Base-by-base conservation (phyloP, 2,888 invertebrate genomes). In the Eristalis tenax region DNA sequence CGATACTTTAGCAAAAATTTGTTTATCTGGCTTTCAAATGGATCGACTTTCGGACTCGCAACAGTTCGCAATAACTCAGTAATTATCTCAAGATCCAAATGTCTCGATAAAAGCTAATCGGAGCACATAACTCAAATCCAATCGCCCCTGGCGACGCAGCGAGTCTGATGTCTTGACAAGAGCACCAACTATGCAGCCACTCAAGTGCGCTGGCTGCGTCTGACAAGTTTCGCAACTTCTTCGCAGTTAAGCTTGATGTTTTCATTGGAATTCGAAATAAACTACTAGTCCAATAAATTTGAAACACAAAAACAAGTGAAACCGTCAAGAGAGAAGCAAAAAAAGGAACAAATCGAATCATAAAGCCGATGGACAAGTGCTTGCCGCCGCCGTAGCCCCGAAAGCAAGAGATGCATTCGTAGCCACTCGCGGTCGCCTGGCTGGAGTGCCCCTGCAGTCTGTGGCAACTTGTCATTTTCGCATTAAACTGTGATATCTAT, bases 401-500 rank as follows among this genome's bases (percentile, higher is more conserved):
- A 56, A 56, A 50, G 65, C 32, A 10, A 32, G 65, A 79, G 73
- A 79, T 73, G 65, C 65, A 79, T 79, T 59, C 50, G 18, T 6
- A 43, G 18, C 4, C 5, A 35, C 23, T 50, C 8, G 50, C 50
- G 28, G 28, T 43, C 8, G 26, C 23, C 18, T n/a, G 63, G 69
- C 32, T 28, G 56, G 26, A 64, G 63, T 56, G 35, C 59, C 23
- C 18, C 38, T 32, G 50, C 70, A 70, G 63, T 86, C 81, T 81
- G 69, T 56, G 82, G 74, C 75, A 86, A 86, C 86, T 86, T 86
- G 86, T 86, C 86, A 83, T 86, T 86, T 86, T 86, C 83, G 70
- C 78, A 78, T 82, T 70, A 73, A 86, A 78, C 85, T 74, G 73
- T 71, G 78, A 83, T 86, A 86, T 86, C 86, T 86, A 83, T 86